Evolutionary conservation across 2,797 vertebrate species (phyloP).

Genomic region (Pachyuromys duprasi): DNA sequence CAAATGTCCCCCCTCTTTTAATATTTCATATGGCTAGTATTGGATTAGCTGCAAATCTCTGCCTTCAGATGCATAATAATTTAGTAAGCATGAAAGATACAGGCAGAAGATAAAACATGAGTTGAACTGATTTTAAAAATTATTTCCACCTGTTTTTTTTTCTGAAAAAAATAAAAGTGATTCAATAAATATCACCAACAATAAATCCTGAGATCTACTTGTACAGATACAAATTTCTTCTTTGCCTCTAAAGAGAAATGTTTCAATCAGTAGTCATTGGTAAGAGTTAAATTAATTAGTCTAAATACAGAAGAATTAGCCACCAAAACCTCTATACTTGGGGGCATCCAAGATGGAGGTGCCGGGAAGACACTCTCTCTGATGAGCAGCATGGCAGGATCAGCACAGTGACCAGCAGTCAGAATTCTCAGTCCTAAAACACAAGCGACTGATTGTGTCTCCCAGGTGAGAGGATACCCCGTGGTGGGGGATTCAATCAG

Average conservation of each 20-base stretch:
- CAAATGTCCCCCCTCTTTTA: not conserved
- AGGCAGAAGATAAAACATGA: constrained; percentile 2
- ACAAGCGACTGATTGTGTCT: too few species aligned
- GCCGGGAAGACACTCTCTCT: too few species aligned
- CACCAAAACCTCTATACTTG: not conserved
- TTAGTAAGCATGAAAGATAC: not conserved
- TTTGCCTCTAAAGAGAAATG: not conserved
- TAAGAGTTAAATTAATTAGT: constrained; percentile 14
- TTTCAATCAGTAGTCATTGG: not conserved
- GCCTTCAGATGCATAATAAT: not conserved
- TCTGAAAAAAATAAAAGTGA: not conserved
- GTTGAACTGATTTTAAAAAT: not conserved
- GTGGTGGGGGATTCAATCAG: too few species aligned
- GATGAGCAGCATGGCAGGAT: too few species aligned
- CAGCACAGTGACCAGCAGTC: too few species aligned
- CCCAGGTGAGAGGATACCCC: too few species aligned
- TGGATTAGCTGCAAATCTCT: constrained; percentile 22
- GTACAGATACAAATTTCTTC: not conserved
- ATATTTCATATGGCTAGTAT: not conserved
- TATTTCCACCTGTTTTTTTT: not conserved
- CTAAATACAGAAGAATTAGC: not conserved
- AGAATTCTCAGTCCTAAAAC: too few species aligned
- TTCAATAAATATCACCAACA: not conserved
- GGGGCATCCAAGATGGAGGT: too few species aligned
- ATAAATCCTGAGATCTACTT: not conserved